These are phyloP conservation scores for Tamias sibiricus DNA, from an alignment of 2,113 vertebrate species.

Conservation along the genomic window DNA sequence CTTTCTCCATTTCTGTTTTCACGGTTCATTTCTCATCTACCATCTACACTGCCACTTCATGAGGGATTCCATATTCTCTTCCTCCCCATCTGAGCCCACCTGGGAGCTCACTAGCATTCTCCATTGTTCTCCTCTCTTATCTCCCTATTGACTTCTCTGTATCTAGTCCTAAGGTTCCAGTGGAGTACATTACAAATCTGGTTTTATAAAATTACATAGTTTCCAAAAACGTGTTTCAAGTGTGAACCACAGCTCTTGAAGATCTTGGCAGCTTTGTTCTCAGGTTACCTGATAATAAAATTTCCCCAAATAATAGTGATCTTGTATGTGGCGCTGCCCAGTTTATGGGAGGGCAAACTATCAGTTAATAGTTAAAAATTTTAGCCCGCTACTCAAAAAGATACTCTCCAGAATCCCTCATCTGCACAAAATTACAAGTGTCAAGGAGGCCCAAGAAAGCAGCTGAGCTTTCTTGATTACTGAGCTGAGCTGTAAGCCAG, in stretches of 20 bases:
- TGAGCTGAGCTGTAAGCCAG: not conserved
- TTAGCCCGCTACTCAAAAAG: not conserved
- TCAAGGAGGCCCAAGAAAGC: conserved; percentile 13
- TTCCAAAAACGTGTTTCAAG: conserved; percentile 54
- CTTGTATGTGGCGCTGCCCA: not conserved
- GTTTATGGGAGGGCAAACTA: not conserved
- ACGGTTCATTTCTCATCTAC: not conserved
- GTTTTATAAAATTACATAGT: conserved; percentile 22
- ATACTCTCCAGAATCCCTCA: not conserved
- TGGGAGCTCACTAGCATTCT: not conserved
- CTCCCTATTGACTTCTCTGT: not conserved
- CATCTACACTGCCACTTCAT: not conserved
- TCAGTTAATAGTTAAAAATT: conserved; percentile 16
- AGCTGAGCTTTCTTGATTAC: not conserved
- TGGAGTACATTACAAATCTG: not conserved
- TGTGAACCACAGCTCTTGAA: conserved; percentile 43
- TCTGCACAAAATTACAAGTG: conserved; percentile 38
- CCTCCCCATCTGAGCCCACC: not conserved
- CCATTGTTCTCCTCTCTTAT: not conserved
- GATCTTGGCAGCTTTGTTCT: conserved; percentile 46
- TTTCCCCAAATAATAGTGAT: not conserved
- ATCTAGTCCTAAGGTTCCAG: conserved; percentile 1
- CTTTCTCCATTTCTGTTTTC: not conserved
- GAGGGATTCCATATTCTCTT: not conserved
- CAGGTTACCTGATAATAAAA: conserved; percentile 37